Evolutionary conservation across 1,140 invertebrate species (phyloP), one percentile per base, ranked within the genome.

Genomic region (Ceratoteleas bidentatus): DNA sequence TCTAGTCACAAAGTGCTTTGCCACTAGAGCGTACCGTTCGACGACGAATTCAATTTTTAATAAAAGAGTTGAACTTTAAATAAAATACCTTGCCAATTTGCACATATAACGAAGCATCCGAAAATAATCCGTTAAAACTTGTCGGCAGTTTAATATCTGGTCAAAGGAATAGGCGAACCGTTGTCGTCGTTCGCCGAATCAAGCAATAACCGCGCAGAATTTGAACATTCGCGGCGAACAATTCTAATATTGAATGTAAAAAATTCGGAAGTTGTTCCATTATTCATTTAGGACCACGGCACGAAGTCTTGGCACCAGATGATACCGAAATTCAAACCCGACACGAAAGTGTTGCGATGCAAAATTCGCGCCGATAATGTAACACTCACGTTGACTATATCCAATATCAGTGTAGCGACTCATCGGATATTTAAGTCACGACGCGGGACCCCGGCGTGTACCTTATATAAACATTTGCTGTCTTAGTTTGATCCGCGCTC

Each of bases 371-470:
- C n/a, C 32, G 11, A 54, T 47, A 45, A 56, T 72, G 54, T 40
- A 54, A 49, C 43, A 56, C 57, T 9, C 14, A 15, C 32, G 16
- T 16, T 14, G 53, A 53, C 36, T 45, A 66, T 66, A 65, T 53
- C 61, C 47, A 74, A 75, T 75, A 66, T 75, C 53, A 60, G 15
- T 40, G 36, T n/a, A 66, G 50, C 43, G 50, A 52, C 74, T 69
- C 58, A 69, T 77, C 50, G 14, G 57, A 62, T 62, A 77, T 77
- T 69, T 77, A 69, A 77, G 74, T 77, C 74, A 77, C 74, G 74
- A 10, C 47, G 40, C 11, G 9, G 60, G 72, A 68, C 6, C 33
- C 49, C n/a, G 43, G 36, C 13, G 33, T 40, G 40, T 64, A 33
- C 43, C 60, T 78, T 78, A 78, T 32, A 60, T 58, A 70, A 78